Conservation (phyloP, 2,888 invertebrate species). For the Beris morrisii region DNA sequence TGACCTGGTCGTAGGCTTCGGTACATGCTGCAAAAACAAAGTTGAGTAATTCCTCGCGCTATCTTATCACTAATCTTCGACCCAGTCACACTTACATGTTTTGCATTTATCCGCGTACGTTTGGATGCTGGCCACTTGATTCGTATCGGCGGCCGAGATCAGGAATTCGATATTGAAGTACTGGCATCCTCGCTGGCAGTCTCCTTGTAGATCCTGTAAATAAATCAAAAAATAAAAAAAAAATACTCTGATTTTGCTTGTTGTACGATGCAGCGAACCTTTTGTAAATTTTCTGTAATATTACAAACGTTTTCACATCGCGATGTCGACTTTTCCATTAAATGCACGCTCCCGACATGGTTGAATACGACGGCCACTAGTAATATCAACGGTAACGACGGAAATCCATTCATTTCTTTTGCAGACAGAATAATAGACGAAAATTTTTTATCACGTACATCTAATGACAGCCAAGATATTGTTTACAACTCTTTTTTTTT, state of each 20-base stretch:
- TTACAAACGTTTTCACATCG: conserved; percentile 28
- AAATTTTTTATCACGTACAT: neutral
- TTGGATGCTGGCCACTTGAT: conserved; percentile 12
- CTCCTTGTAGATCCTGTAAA: conserved; percentile 19
- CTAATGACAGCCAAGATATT: neutral
- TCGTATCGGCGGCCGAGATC: conserved; percentile 5
- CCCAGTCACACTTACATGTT: conserved; percentile 10
- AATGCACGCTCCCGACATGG: conserved; percentile 5
- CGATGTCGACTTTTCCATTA: conserved; percentile 21
- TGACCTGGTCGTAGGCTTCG: conserved; percentile 19
- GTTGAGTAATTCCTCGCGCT: neutral
- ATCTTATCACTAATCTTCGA: neutral
- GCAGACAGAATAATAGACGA: neutral
- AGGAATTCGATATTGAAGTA: conserved; percentile 30
- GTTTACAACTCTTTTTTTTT: neutral
- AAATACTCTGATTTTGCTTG: neutral
- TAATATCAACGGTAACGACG: conserved; percentile 2
- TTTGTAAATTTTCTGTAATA: conserved; percentile 1
- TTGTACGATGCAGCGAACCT: neutral
- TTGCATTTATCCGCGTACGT: conserved; percentile 17
- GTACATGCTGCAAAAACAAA: conserved; percentile 13
- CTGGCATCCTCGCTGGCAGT: conserved; percentile 32
- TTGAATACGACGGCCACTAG: neutral
- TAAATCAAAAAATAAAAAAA: neutral
- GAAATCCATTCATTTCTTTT: conserved; percentile 23